A percentile compares a stretch with the other conserved stretches of the same genome.
Evolutionary conservation across 2,888 invertebrate genomes (phyloP).

Genomic region (Augochlorella aurata): DNA sequence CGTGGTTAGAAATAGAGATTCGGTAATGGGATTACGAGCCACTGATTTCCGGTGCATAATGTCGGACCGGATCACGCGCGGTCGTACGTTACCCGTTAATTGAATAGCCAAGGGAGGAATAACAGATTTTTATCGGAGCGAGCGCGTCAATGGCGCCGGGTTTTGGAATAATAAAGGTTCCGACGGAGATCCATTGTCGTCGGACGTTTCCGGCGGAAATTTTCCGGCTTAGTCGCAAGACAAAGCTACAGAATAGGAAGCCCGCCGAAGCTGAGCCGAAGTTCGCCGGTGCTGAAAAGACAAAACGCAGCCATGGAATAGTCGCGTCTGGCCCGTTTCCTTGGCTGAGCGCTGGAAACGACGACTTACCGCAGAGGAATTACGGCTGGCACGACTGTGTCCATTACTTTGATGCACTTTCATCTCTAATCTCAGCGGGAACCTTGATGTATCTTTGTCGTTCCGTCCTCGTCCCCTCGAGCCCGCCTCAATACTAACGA

Average conservation of each 20-base stretch:
- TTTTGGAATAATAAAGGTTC: constrained; percentile 30
- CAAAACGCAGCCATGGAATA: constrained; percentile 47
- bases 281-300: constrained; percentile 41
- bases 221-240: constrained; percentile 46
- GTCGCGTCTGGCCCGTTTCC: constrained; percentile 36
- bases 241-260: constrained; percentile 48
- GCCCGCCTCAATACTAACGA: constrained; percentile 10
- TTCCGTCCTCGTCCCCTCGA: constrained; percentile 7
- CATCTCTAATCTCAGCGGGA: constrained; percentile 50
- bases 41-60: constrained; percentile 48
- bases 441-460: constrained; percentile 21
- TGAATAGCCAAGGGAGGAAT: not conserved
- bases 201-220: constrained; percentile 10
- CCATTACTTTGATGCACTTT: constrained; percentile 55
- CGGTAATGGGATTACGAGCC: constrained; percentile 56
- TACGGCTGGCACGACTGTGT: constrained; percentile 39
- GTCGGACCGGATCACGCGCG: constrained; percentile 33
- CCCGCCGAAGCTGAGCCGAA: constrained; percentile 28
- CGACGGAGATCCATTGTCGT: constrained; percentile 15
- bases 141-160: not conserved
- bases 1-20: constrained; percentile 26
- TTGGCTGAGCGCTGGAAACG: constrained; percentile 9
- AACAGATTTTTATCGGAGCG: not conserved
- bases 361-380: constrained; percentile 45
- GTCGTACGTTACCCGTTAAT: constrained; percentile 8